phyloP scores from a whole-genome alignment of 2,888 invertebrate species.

The Mesochorus sp. region DNA sequence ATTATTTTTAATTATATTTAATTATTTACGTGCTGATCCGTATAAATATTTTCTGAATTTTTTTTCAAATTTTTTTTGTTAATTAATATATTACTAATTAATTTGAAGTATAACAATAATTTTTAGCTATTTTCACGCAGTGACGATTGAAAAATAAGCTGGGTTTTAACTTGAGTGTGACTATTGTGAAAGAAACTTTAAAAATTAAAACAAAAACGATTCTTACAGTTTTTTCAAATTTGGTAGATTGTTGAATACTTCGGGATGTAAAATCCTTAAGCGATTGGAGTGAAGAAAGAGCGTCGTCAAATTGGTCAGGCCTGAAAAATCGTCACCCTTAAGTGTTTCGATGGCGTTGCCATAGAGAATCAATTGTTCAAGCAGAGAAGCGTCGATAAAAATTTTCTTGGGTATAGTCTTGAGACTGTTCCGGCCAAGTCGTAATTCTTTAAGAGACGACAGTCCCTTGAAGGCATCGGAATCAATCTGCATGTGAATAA shows the following conservation, averaged over 20 bases:
- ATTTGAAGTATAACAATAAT: no score
- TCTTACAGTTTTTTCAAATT: constrained; percentile 88
- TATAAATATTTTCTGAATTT: no score
- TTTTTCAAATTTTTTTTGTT: no score
- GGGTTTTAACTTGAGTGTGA: no score
- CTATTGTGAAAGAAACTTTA: background rate
- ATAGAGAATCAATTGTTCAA: constrained; percentile 88
- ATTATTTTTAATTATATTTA: no score
- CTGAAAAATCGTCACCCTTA: constrained; percentile 85
- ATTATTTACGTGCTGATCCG: no score
- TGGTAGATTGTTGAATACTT: constrained; percentile 85
- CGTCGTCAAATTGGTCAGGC: constrained; percentile 86
- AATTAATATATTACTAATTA: no score
- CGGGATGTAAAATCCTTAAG: constrained; percentile 85
- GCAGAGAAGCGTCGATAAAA: constrained; percentile 84
- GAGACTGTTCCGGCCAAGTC: constrained; percentile 88
- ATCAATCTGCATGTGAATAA: constrained; percentile 70
- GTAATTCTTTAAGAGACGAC: constrained; percentile 84
- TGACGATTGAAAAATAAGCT: no score
- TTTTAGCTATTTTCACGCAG: no score
- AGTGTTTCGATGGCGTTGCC: constrained; percentile 87
- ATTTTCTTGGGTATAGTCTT: constrained; percentile 84
- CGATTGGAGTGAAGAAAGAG: constrained; percentile 89
- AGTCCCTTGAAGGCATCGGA: constrained; percentile 71
- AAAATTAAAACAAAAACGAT: background rate